phyloP scores from a whole-genome alignment of 2,113 vertebrate genomes.

The Prunella fulvescens region DNA sequence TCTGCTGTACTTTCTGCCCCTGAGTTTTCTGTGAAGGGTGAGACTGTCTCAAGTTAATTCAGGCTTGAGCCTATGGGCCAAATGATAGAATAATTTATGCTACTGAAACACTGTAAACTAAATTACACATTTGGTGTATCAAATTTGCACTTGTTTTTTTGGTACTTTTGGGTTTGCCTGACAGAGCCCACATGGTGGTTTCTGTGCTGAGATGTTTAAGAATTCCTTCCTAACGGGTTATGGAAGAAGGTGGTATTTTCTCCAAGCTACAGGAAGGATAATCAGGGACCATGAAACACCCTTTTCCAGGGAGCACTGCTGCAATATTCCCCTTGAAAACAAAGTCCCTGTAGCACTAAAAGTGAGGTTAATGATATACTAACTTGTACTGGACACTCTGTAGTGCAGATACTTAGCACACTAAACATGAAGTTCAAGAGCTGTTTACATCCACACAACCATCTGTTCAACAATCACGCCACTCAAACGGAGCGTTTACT shows the following conservation, averaged over 20 bases:
- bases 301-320: background rate
- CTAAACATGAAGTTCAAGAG: background rate
- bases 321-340: background rate
- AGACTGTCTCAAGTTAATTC: background rate
- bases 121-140: background rate
- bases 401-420: background rate
- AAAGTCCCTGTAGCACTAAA: background rate
- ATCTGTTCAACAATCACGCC: background rate
- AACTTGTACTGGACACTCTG: background rate
- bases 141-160: background rate
- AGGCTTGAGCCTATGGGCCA: background rate
- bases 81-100: background rate
- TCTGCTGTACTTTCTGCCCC: background rate
- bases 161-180: background rate
- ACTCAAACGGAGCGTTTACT: background rate
- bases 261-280: background rate
- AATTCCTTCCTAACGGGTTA: background rate
- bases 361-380: background rate
- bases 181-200: background rate
- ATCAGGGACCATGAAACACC: fast-evolving
- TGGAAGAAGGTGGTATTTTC: background rate
- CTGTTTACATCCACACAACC: background rate
- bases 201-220: background rate
- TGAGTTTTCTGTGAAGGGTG: background rate
- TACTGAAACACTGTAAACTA: background rate